Evolutionary conservation across 2,113 vertebrate genomes (phyloP).

Genomic region (Tetrao urogallus): DNA sequence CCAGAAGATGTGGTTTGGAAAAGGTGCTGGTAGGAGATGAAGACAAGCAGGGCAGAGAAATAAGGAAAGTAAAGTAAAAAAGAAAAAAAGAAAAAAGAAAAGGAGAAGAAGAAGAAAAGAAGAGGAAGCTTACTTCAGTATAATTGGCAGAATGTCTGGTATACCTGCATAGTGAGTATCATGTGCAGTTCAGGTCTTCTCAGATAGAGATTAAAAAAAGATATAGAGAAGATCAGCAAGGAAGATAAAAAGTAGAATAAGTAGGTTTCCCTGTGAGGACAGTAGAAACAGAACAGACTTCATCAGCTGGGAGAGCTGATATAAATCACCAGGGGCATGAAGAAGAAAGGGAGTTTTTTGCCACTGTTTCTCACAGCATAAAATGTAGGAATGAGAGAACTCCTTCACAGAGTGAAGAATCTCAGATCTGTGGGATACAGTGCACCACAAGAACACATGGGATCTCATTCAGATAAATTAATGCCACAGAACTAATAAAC

Average conservation of each 20-base stretch:
- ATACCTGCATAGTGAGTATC: background rate
- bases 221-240: background rate
- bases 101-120: too few species aligned
- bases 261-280: background rate
- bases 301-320: background rate
- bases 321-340: background rate
- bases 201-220: background rate
- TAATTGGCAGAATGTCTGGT: background rate
- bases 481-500: background rate
- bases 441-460: background rate
- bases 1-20: background rate
- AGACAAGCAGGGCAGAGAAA: background rate
- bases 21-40: background rate
- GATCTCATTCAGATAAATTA: background rate
- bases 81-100: too few species aligned
- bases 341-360: background rate
- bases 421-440: too few species aligned
- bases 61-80: background rate
- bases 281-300: background rate
- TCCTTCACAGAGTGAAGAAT: background rate
- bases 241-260: background rate
- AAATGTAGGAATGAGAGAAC: background rate
- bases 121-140: background rate
- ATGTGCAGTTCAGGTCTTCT: background rate
- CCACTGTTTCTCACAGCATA: background rate